Evolutionary conservation across 2,113 vertebrate genomes (phyloP), one percentile per base, ranked within the genome.

Genomic region (Sinocyclocheilus grahami): DNA sequence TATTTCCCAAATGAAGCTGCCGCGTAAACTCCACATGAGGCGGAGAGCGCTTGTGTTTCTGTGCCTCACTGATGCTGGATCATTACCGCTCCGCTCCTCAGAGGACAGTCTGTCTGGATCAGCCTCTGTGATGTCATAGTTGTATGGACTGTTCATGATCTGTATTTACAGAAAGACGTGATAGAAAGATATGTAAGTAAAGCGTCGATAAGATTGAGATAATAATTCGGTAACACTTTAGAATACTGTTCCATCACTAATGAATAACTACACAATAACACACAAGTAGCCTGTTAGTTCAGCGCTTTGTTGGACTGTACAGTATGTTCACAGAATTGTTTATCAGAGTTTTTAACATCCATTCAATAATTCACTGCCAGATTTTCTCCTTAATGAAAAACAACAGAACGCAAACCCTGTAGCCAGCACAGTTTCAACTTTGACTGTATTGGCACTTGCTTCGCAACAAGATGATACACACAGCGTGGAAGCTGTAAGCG

Each of bases 151-250:
- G 76, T 83, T 83, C 33, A 1, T 58, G 33, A 69, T 58, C 58
- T n/a, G 39, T 72, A 30, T 86, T 76, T 75, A 24, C 71, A 82
- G 71, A 79, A 75, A 82, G 37, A 63, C n/a, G 7, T 82, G n/a
- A 18, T 24, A 46, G 51, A 86, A 75, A 63, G 39, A 39, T 58
- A 65, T 75, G 78, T 55, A 69, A 20, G 67, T 20, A 22, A 72
- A 39, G 11, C 18, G 78, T 78, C 39, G 63, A 14, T 46, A 63
- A 53, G 30, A 58, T 62, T 87, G 37, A 22, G 18, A 60, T 18
- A 42, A 60, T 53, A 53, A 87, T 42, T 42, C 37, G 4, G 42
- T 42, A 42, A 9, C 42, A 42, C 42, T 42, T 39, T 39, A 42
- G 42, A 42, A 42, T 42, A 42, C 1, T 42, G 8, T 42, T 42